phyloP scores from a whole-genome alignment of 53 echinoderm and acorn worm genomes.

The Luidia sarsii region DNA sequence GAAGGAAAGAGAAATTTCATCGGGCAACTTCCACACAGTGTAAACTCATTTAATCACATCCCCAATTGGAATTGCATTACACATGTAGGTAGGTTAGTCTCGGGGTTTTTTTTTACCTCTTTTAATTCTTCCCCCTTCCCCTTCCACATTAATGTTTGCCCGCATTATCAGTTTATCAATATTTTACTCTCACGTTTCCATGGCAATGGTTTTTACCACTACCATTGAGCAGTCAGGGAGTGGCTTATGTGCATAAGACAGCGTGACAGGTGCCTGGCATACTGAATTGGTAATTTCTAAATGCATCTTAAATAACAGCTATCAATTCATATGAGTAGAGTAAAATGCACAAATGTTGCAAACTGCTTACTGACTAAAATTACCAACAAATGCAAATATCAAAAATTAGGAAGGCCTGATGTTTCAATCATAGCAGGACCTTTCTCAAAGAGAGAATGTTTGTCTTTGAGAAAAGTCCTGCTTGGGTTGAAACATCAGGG shows the following conservation, averaged over 20 bases:
- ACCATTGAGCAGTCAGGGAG: background rate
- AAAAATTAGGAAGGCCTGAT: too few relatives aligned
- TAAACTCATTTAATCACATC: background rate
- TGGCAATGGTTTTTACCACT: constrained; percentile 30
- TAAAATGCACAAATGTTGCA: too few relatives aligned
- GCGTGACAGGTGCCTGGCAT: background rate
- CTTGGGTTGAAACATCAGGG: too few relatives aligned
- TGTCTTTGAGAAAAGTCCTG: too few relatives aligned
- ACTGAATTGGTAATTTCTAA: constrained; percentile 13
- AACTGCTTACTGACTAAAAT: too few relatives aligned
- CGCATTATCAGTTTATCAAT: constrained; percentile 36
- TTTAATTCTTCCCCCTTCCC: background rate
- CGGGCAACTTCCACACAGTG: background rate
- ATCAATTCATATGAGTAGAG: too few relatives aligned
- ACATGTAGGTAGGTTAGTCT: constrained; percentile 27
- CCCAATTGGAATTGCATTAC: constrained; percentile 32
- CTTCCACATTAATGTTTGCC: constrained; percentile 12
- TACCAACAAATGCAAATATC: too few relatives aligned
- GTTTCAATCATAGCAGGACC: too few relatives aligned
- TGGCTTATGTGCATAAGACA: background rate
- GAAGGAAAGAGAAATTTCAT: background rate
- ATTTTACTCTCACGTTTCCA: constrained; percentile 36
- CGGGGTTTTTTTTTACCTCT: too few relatives aligned
- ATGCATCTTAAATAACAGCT: background rate
- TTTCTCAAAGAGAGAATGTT: too few relatives aligned